phyloP scores from a whole-genome alignment of 2,888 invertebrate species.

The Lasioglossum oenotherae region DNA sequence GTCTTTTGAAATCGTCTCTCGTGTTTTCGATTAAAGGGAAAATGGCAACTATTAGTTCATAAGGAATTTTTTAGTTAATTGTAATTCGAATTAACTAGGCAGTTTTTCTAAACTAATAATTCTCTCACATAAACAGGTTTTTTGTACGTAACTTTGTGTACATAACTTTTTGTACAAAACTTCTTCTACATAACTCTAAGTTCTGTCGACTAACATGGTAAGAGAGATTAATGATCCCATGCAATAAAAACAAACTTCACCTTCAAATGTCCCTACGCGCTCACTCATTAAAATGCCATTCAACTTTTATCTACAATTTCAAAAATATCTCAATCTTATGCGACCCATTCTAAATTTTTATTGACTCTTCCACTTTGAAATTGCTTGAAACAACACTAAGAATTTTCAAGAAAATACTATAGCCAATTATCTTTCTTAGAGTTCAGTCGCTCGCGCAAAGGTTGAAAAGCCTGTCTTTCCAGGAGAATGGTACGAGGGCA shows the following conservation, averaged over 20 bases:
- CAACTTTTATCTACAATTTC: not conserved
- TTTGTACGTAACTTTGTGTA: not conserved
- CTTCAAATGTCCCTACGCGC: not conserved
- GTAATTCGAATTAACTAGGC: not conserved
- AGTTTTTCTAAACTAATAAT: not conserved
- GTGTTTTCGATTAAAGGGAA: not conserved
- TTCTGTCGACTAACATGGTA: not conserved
- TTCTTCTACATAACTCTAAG: not conserved
- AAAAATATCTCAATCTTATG: not conserved
- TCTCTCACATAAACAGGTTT: not conserved
- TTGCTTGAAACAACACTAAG: not conserved
- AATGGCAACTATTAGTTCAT: no score
- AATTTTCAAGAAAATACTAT: not conserved
- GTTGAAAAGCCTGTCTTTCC: not conserved
- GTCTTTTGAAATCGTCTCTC: not conserved
- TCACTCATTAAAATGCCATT: not conserved
- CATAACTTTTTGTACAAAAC: not conserved
- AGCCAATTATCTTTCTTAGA: not conserved
- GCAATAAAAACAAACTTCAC: not conserved
- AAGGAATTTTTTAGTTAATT: not conserved
- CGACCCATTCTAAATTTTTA: not conserved
- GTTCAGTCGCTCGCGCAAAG: not conserved
- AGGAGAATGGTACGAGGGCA: not conserved
- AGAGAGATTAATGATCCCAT: not conserved
- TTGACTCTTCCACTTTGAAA: not conserved